These are phyloP conservation scores for Aplodontia rufa DNA, from an alignment of 2,113 vertebrate species.

Conservation along the genomic window DNA sequence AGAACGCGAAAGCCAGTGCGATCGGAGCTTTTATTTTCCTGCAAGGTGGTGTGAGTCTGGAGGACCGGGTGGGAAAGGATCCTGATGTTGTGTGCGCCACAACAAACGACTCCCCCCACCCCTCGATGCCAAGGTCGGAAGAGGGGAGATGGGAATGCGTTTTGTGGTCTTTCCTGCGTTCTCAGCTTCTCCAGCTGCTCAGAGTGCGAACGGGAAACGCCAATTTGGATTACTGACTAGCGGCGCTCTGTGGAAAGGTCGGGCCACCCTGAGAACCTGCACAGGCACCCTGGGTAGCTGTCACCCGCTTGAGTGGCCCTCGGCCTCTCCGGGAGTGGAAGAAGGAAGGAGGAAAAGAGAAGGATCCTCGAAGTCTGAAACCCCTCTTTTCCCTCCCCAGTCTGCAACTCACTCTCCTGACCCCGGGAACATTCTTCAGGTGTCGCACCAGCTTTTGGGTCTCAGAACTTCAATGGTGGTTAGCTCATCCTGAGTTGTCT, in stretches of 20 bases:
- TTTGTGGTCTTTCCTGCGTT: background rate
- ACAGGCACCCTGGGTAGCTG: background rate
- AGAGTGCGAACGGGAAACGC: background rate
- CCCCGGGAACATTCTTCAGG: background rate
- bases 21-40: background rate
- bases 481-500: background rate
- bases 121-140: background rate
- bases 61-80: slow-evolving; percentile 56
- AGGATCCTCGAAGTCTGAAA: rapidly evolving
- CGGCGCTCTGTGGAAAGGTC: background rate
- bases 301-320: background rate
- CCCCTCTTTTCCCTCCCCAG: background rate
- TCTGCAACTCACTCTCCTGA: background rate
- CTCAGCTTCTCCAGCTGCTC: slow-evolving; percentile 5
- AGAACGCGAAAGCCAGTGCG: background rate
- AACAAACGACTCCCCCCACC: background rate
- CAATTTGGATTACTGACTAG: slow-evolving; percentile 22
- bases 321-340: background rate
- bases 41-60: slow-evolving; percentile 29
- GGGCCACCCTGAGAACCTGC: background rate
- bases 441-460: background rate
- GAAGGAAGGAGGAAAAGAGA: background rate
- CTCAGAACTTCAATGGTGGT: background rate
- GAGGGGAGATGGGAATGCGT: background rate
- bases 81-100: slow-evolving; percentile 51